Evolutionary conservation across 1,140 invertebrate species (phyloP).

Genomic region (Drosophila ironensis): DNA sequence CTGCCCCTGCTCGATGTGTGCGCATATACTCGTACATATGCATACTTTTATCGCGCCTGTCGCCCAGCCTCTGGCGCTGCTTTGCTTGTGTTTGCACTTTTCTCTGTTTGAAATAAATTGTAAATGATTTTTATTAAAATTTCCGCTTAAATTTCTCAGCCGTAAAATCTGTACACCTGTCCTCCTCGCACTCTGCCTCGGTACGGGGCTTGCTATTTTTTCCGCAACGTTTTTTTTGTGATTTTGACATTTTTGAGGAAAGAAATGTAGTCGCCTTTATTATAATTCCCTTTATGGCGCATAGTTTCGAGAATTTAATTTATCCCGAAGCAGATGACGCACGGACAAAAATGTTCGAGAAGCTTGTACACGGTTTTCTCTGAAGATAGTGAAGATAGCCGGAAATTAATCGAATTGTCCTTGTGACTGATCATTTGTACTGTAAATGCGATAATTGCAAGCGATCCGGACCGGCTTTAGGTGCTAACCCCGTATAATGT

Average conservation of each 20-base stretch:
- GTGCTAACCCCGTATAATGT: too few relatives aligned
- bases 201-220: neutral
- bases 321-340: conserved; percentile 12
- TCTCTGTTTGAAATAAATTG: conserved; percentile 77
- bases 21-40: neutral
- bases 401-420: too few relatives aligned
- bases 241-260: conserved; percentile 33
- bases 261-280: conserved; percentile 19
- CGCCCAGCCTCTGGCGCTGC: neutral
- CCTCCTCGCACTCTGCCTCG: neutral
- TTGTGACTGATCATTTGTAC: too few relatives aligned
- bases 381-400: neutral
- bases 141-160: conserved; percentile 71
- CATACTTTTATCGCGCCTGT: conserved; percentile 42
- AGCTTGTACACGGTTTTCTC: neutral
- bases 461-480: too few relatives aligned
- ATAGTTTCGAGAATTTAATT: conserved; percentile 13
- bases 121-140: conserved; percentile 80
- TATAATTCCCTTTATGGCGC: conserved; percentile 26
- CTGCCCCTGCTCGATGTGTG: neutral
- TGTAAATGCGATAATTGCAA: too few relatives aligned
- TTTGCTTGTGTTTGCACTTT: conserved; percentile 26
- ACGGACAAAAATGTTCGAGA: conserved; percentile 5
- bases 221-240: neutral
- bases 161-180: conserved; percentile 24